These are phyloP conservation scores for Gnathonemus longibarbis DNA, from an alignment of 2,113 vertebrate genomes.

Conservation along the genomic window DNA sequence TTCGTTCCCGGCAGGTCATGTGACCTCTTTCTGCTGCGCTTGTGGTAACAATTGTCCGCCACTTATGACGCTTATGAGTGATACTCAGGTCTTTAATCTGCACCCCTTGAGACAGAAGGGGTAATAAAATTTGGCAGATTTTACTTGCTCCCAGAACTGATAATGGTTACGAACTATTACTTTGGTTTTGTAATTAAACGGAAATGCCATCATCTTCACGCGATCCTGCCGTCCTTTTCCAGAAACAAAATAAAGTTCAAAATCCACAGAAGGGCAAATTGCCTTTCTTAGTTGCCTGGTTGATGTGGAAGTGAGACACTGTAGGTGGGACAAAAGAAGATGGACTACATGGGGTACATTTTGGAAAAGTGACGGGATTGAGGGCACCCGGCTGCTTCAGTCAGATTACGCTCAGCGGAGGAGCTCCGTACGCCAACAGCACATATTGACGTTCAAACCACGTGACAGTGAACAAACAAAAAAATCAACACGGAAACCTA, in stretches of 20 bases:
- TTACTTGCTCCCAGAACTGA: not conserved
- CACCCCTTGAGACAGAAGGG: not conserved
- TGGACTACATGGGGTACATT: slow-evolving; percentile 25
- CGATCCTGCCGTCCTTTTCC: not conserved
- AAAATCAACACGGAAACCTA: slow-evolving; percentile 18
- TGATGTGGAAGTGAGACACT: slow-evolving; percentile 35
- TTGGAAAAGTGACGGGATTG: slow-evolving; percentile 32
- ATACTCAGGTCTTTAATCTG: not conserved
- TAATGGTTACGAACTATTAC: not conserved
- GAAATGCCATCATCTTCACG: not conserved
- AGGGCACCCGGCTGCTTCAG: slow-evolving; percentile 12
- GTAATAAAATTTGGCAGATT: not conserved
- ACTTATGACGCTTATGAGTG: not conserved
- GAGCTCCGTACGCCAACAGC: slow-evolving; percentile 22
- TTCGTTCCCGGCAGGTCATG: not conserved
- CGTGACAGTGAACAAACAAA: slow-evolving; percentile 9
- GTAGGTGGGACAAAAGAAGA: slow-evolving; percentile 31
- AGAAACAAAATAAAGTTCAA: not conserved
- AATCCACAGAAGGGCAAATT: slow-evolving; percentile 17
- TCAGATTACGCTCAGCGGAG: slow-evolving; percentile 32
- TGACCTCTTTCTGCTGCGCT: not conserved
- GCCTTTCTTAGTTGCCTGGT: slow-evolving; percentile 26
- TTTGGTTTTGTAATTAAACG: not conserved
- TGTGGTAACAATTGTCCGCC: not conserved
- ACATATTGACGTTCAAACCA: slow-evolving; percentile 22